These are phyloP conservation scores for Oasisia sp. DNA, from an alignment of 2,888 invertebrate species.

Conservation along the genomic window DNA sequence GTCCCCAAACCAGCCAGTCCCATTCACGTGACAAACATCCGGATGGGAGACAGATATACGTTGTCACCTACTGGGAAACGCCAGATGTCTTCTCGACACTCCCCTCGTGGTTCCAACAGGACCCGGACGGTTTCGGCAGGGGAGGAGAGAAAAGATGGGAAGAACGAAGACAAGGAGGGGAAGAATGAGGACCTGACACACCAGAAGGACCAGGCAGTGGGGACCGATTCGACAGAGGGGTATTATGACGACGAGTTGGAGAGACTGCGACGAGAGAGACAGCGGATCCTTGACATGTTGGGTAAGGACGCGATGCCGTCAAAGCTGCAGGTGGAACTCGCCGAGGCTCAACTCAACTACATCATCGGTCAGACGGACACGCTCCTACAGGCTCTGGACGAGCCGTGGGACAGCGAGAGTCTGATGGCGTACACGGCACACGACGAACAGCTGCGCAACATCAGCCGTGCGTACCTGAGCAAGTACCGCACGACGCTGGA, in stretches of 20 bases:
- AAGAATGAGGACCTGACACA: not conserved
- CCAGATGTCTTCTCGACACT: not conserved
- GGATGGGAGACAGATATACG: not conserved
- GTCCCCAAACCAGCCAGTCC: not conserved
- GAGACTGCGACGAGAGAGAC: slow-evolving; percentile 56
- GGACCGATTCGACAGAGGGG: slow-evolving; percentile 31
- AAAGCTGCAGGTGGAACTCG: slow-evolving; percentile 60
- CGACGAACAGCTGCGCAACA: slow-evolving; percentile 38
- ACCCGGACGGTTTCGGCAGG: not conserved
- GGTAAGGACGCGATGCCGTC: slow-evolving; percentile 60
- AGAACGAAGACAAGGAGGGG: not conserved
- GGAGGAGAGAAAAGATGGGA: not conserved
- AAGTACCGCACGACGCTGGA: slow-evolving; percentile 55
- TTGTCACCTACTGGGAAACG: slow-evolving; percentile 1
- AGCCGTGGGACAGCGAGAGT: slow-evolving; percentile 36
- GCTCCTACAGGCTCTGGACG: slow-evolving; percentile 58
- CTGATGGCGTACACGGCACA: slow-evolving; percentile 31
- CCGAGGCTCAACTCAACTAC: slow-evolving; percentile 66
- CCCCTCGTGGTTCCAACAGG: not conserved
- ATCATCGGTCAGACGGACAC: slow-evolving; percentile 65
- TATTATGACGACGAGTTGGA: slow-evolving; percentile 52
- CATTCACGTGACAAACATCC: slow-evolving; percentile 17
- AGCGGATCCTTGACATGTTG: slow-evolving; percentile 59
- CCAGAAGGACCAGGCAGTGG: slow-evolving; percentile 34
- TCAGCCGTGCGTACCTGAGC: slow-evolving; percentile 51